Evolutionary conservation across 2,888 invertebrate species (phyloP).

Genomic region (Noctua pronuba): DNA sequence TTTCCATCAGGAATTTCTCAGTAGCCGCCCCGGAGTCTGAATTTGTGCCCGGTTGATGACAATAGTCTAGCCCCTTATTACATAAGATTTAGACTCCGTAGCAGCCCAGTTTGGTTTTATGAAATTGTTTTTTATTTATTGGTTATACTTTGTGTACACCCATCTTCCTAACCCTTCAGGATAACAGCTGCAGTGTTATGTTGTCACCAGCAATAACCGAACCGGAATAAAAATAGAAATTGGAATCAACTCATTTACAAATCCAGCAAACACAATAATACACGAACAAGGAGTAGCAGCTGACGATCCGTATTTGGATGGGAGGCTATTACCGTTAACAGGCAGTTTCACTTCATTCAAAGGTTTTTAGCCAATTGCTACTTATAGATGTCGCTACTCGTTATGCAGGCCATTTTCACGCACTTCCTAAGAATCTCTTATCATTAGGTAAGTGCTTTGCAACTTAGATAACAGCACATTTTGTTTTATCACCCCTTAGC

Average conservation of each 20-base stretch:
- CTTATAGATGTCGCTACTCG: constrained; percentile 46
- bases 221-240: background rate
- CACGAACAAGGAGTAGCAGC: background rate
- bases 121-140: no score
- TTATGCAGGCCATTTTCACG: constrained; percentile 46
- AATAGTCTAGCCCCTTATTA: no score
- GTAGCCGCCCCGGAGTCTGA: no score
- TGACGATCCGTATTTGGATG: constrained; percentile 13
- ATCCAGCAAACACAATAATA: constrained; percentile 16
- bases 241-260: background rate
- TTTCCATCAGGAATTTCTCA: no score
- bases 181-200: background rate
- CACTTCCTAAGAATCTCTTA: constrained; percentile 54
- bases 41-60: no score
- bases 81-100: no score
- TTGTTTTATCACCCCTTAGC: constrained; percentile 55
- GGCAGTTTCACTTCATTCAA: constrained; percentile 42
- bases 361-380: constrained; percentile 51
- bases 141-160: no score
- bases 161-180: no score
- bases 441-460: constrained; percentile 56
- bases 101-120: background rate
- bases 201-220: background rate
- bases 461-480: constrained; percentile 55
- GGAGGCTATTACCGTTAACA: constrained; percentile 12